phyloP scores from a whole-genome alignment of 2,888 invertebrate genomes.

The Xestobium rufovillosum region DNA sequence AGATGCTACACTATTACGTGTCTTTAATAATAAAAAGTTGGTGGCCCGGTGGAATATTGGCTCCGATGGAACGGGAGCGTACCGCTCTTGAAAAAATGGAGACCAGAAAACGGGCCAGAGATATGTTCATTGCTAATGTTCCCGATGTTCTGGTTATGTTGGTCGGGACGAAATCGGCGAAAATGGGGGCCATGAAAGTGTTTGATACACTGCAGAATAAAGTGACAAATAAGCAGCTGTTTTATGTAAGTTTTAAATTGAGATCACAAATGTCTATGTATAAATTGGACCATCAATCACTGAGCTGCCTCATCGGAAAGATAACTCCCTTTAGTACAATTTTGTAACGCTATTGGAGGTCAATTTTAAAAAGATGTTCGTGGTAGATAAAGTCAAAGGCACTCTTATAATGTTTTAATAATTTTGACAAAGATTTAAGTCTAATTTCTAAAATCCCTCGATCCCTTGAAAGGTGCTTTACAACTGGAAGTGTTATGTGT shows the following conservation, averaged over 20 bases:
- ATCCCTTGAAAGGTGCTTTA: too few species aligned
- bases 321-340: too few species aligned
- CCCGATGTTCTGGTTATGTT: conserved; percentile 74
- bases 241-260: conserved; percentile 65
- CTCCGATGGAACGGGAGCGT: conserved; percentile 47
- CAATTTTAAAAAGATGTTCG: too few species aligned
- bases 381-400: too few species aligned
- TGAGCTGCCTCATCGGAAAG: too few species aligned
- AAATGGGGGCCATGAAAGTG: conserved; percentile 75
- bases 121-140: conserved; percentile 64
- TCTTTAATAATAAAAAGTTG: conserved; percentile 75
- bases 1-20: conserved; percentile 84
- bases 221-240: conserved; percentile 80
- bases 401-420: too few species aligned
- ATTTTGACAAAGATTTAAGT: too few species aligned
- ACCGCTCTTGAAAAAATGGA: conserved; percentile 59
- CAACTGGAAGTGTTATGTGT: too few species aligned
- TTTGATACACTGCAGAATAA: conserved; percentile 81
- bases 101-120: conserved; percentile 61
- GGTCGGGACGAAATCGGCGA: conserved; percentile 78
- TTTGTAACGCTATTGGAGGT: too few species aligned
- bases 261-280: neutral
- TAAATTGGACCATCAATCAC: too few species aligned
- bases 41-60: conserved; percentile 81
- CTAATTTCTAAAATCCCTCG: too few species aligned